Percentiles rank a stretch among this genome's conserved stretches.
These are phyloP conservation scores for Syngnathus scovelli DNA, from an alignment of 2,113 vertebrate species.

Conservation along the genomic window DNA sequence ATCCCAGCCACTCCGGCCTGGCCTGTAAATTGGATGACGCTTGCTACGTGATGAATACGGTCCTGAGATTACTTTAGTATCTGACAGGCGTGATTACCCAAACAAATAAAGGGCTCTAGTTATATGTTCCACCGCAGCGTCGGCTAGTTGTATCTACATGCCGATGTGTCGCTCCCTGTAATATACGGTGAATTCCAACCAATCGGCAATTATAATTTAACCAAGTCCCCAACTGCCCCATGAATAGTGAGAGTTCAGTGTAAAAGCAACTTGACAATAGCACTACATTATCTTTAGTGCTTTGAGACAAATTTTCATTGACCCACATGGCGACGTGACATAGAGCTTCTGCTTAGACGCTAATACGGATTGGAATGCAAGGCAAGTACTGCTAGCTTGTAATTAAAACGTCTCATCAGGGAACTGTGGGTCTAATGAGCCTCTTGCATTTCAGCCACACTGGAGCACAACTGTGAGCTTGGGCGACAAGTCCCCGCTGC, in stretches of 20 bases:
- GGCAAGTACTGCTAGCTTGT: conserved; percentile 49
- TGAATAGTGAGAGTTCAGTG: conserved; percentile 14
- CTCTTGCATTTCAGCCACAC: conserved; percentile 51
- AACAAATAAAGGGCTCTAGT: conserved; percentile 76
- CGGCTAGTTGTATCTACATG: conserved; percentile 67
- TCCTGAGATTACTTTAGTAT: conserved; percentile 66
- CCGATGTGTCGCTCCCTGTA: too few relatives aligned
- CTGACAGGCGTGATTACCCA: conserved; percentile 75
- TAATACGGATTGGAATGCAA: conserved; percentile 46
- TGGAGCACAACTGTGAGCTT: conserved; percentile 43
- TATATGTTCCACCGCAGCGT: conserved; percentile 49
- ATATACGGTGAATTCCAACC: conserved; percentile 1
- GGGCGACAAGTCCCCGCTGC: conserved; percentile 26
- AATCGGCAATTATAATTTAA: background rate
- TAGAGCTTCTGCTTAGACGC: conserved; percentile 19
- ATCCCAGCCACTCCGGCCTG: conserved; percentile 39
- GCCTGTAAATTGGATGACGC: conserved; percentile 69
- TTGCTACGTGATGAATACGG: conserved; percentile 70
- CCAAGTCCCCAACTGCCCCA: conserved; percentile 22
- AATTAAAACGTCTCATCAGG: conserved; percentile 65
- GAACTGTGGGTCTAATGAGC: conserved; percentile 54
- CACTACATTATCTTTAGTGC: conserved; percentile 3
- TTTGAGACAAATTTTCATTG: background rate
- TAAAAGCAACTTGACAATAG: background rate
- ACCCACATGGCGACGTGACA: conserved; percentile 9